Conservation (phyloP, 92 coral and sea anemone species). For the Epizoanthus rinbou region DNA sequence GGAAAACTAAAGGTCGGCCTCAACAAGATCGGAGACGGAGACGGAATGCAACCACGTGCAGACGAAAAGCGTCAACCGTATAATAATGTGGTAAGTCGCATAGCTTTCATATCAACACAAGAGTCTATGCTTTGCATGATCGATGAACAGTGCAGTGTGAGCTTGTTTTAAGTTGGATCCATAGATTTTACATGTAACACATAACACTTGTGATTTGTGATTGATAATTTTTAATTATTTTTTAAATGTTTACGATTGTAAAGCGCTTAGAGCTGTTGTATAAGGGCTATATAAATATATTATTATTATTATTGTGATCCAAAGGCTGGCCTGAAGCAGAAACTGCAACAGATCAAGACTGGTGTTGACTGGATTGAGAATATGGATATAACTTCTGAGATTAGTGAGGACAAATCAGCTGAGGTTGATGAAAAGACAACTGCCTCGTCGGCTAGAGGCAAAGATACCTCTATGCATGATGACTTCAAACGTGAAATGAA, state of each 20-base stretch:
- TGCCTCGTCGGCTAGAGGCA: slow-evolving; percentile 28
- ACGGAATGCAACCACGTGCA: slow-evolving; percentile 60
- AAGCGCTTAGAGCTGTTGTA: too few relatives aligned
- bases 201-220: too few relatives aligned
- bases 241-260: too few relatives aligned
- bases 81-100: slow-evolving; percentile 83
- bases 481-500: slow-evolving; percentile 97
- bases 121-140: too few relatives aligned
- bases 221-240: too few relatives aligned
- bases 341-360: slow-evolving; percentile 72
- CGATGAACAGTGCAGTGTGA: too few relatives aligned
- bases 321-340: slow-evolving; percentile 89
- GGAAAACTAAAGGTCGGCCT: slow-evolving; percentile 91
- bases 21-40: slow-evolving; percentile 51
- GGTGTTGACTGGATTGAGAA: slow-evolving; percentile 90
- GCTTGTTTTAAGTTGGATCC: too few relatives aligned
- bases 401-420: slow-evolving; percentile 50
- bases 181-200: too few relatives aligned
- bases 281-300: too few relatives aligned
- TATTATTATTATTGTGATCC: too few relatives aligned
- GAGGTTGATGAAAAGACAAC: slow-evolving; percentile 43
- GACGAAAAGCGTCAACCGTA: slow-evolving; percentile 44
- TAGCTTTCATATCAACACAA: too few relatives aligned
- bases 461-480: slow-evolving; percentile 67
- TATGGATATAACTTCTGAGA: slow-evolving; percentile 75